Evolutionary conservation across 2,888 invertebrate species (phyloP).

Genomic region (Plebejus anna): DNA sequence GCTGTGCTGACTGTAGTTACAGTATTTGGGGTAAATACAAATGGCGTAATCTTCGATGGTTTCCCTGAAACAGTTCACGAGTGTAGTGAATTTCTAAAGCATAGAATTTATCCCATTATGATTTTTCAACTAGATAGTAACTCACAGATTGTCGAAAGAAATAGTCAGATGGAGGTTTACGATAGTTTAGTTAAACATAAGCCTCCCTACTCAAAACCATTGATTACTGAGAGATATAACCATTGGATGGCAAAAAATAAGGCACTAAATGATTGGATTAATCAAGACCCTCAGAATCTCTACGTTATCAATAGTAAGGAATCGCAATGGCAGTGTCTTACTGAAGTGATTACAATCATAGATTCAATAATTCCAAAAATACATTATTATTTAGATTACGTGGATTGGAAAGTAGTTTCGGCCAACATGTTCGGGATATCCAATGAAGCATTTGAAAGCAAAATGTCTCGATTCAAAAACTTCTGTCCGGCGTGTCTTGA

Average conservation of each 20-base stretch:
- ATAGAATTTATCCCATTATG: slow-evolving; percentile 79
- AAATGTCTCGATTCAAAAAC: slow-evolving; percentile 72
- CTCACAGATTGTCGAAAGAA: slow-evolving; percentile 55
- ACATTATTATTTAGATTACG: slow-evolving; percentile 73
- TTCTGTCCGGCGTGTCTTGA: slow-evolving; percentile 82
- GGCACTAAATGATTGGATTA: slow-evolving; percentile 71
- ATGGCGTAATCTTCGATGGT: slow-evolving; percentile 83
- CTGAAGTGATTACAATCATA: slow-evolving; percentile 58
- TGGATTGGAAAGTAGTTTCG: slow-evolving; percentile 67
- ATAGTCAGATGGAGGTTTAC: slow-evolving; percentile 61
- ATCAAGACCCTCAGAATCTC: slow-evolving; percentile 77
- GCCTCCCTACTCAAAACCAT: slow-evolving; percentile 57
- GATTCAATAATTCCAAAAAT: slow-evolving; percentile 61
- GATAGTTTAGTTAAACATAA: slow-evolving; percentile 51
- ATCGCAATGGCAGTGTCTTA: slow-evolving; percentile 79
- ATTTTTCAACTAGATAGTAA: slow-evolving; percentile 74
- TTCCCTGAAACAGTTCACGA: slow-evolving; percentile 78
- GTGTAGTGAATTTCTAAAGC: slow-evolving; percentile 65
- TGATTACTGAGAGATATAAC: slow-evolving; percentile 63
- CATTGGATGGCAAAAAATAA: slow-evolving; percentile 59
- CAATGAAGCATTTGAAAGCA: slow-evolving; percentile 70
- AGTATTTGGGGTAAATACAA: slow-evolving; percentile 67
- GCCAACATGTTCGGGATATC: slow-evolving; percentile 78
- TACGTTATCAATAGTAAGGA: slow-evolving; percentile 66
- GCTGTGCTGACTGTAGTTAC: slow-evolving; percentile 75